Base-by-base conservation (phyloP, 1,140 invertebrate species). In the Yoshiicerus persimilis region DNA sequence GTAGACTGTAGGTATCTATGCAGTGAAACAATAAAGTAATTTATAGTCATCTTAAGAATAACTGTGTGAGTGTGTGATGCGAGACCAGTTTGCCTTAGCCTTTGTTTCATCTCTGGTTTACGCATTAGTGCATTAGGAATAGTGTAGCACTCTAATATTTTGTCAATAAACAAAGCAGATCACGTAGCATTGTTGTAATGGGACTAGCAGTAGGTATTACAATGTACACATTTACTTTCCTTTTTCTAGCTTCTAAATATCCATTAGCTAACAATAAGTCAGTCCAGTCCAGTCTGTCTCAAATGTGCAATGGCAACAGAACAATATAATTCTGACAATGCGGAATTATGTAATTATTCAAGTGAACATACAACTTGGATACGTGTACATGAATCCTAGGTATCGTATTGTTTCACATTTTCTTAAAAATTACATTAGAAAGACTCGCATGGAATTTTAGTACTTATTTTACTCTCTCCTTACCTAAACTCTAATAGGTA, bases 171-270 rank as follows among this genome's bases (percentile, higher is more conserved):
- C 75, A 80, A 80, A 80, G 75, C 75, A 80, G 34, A 34, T 80
- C 75, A 80, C 75, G 75, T 80, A 80, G 20, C 75, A 80, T 80
- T 80, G n/a, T n/a, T n/a, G 75, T 80, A 80, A 80, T 80, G 75
- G 30, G n/a, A n/a, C n/a, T n/a, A n/a, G n/a, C n/a, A n/a, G 34
- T 13, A 25, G 27, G 23, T 4, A 80, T 16, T 80, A 23, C 25
- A 23, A n/a, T 36, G 36, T 80, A 34, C 75, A 36, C 23, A n/a
- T 80, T 32, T 32, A 34, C 32, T 20, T 36, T 30, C 32, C 30
- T 80, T n/a, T n/a, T n/a, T n/a, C n/a, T 80, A 9, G 13, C 13
- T 23, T 5, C 32, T 4, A 23, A 6, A 36, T 80, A 4, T n/a
- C n/a, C 47, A n/a, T 56, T 5, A 56, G 47, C 47, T 56, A 56